These are phyloP conservation scores for Drosophila teissieri DNA, from an alignment of 1,140 invertebrate genomes.

Conservation along the genomic window DNA sequence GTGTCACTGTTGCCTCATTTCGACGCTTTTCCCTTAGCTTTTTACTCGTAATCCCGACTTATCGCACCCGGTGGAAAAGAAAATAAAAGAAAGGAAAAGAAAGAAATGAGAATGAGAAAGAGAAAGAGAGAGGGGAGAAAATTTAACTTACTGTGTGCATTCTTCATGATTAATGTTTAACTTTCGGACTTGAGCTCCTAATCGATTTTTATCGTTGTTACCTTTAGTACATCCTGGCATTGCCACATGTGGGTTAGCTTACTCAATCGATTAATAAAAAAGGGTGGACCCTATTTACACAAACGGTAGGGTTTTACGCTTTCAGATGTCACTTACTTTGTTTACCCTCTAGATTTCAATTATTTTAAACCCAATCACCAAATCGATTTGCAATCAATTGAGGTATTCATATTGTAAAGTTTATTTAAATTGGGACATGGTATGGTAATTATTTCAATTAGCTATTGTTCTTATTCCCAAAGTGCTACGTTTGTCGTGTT, in stretches of 20 bases:
- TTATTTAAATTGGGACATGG: too few species aligned
- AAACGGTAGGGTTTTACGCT: too few species aligned
- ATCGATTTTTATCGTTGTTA: slow-evolving; percentile 28
- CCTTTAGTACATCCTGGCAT: slow-evolving; percentile 1
- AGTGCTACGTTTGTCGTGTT: too few species aligned
- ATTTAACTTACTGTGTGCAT: slow-evolving; percentile 6
- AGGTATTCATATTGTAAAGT: too few species aligned
- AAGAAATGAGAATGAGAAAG: not conserved
- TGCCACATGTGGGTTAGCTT: not conserved
- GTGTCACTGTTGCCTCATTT: not conserved
- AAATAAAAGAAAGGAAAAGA: not conserved
- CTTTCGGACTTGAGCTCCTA: slow-evolving; percentile 11
- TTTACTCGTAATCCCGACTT: slow-evolving; percentile 22
- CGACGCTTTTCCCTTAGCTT: slow-evolving; percentile 1
- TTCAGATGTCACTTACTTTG: not conserved
- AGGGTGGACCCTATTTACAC: not conserved
- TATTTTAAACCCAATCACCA: too few species aligned
- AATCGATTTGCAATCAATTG: too few species aligned
- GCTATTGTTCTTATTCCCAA: too few species aligned
- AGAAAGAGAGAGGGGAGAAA: not conserved
- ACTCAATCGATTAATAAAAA: slow-evolving; percentile 3
- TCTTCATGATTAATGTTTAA: slow-evolving; percentile 25
- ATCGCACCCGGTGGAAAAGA: not conserved
- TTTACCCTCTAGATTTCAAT: not conserved
- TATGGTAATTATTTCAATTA: too few species aligned